Percentiles rank a stretch among this genome's conserved stretches.
phyloP scores from a whole-genome alignment of 2,888 invertebrate species.

The Neocrepidodera transversa region DNA sequence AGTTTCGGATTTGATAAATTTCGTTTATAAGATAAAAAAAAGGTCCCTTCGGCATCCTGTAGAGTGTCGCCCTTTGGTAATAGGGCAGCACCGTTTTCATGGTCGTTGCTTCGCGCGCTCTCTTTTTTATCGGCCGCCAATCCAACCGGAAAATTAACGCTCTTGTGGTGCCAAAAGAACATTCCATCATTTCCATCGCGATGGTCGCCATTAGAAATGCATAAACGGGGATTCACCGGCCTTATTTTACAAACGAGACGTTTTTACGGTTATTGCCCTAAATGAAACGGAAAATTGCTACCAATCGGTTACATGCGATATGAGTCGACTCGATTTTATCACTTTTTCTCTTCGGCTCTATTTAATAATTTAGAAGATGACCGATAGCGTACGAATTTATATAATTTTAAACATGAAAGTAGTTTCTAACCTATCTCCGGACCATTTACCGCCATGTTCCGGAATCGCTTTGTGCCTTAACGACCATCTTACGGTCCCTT shows the following conservation, averaged over 20 bases:
- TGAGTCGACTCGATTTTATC: constrained; percentile 7
- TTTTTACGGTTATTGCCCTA: constrained; percentile 51
- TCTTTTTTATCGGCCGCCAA: constrained; percentile 60
- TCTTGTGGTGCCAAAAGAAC: constrained; percentile 63
- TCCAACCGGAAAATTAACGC: constrained; percentile 64
- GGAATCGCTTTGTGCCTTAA: constrained; percentile 57
- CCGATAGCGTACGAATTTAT: too few relatives aligned
- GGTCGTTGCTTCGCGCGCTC: constrained; percentile 56
- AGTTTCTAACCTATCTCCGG: constrained; percentile 61
- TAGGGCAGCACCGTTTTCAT: constrained; percentile 55
- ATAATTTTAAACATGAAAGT: too few relatives aligned
- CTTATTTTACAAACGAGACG: constrained; percentile 50
- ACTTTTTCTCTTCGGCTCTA: too few relatives aligned
- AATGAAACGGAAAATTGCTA: constrained; percentile 50
- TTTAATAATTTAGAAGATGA: too few relatives aligned
- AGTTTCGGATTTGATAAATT: too few relatives aligned
- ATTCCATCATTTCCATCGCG: constrained; percentile 62
- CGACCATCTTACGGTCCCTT: constrained; percentile 57
- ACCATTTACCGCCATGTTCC: constrained; percentile 61
- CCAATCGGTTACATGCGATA: constrained; percentile 43
- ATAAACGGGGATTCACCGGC: constrained; percentile 56
- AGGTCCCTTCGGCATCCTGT: background rate
- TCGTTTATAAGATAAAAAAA: too few relatives aligned
- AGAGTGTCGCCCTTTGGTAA: constrained; percentile 17
- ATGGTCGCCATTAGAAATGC: constrained; percentile 60